Base-by-base conservation (phyloP, 2,888 invertebrate genomes). In the Hirtodrosophila confusa region DNA sequence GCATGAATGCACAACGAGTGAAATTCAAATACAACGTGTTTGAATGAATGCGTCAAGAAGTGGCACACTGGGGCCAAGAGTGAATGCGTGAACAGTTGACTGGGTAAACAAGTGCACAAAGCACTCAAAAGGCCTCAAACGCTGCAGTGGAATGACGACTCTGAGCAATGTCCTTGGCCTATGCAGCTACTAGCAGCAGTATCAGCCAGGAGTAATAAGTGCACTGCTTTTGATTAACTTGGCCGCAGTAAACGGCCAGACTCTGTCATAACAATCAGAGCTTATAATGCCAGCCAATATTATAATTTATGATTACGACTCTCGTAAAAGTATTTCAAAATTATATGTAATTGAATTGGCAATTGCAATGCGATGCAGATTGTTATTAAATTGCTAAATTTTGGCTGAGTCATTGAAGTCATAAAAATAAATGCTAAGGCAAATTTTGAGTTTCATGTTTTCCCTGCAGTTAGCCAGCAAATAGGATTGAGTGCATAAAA, bases 1-100 rank as follows among this genome's bases (percentile, higher is more conserved):
- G 61, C 57, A 65, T 71, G 64, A 71, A 69, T 69, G 65, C 71
- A 62, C 71, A 71, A 47, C 60, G 61, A 71, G 69, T 69, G 57
- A 62, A 69, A 71, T 65, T 62, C 66, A 69, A 75, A 78, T 66
- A 74, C 62, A 74, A 58, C 40, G 49, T 40, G 44, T 51, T 53
- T 77, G 58, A 69, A 62, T 65, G 55, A 65, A 65, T 54, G 69
- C 74, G 17, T 11, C 51, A 51, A 60, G 65, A 44, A 78, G 70
- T 69, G 75, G 56, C 61, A 33, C 69, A 57, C 48, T 43, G 54
- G 50, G 50, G 33, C 44, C 44, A 43, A 58, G 45, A 63, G 75
- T 63, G 47, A 69, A 69, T 49, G 69, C 65, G 47, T 51, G 49
- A 77, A 74, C 63, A 69, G 63, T 66, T 66, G 66, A 66, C 60